Conservation (phyloP, 2,888 invertebrate species). For the Agrochola macilenta region DNA sequence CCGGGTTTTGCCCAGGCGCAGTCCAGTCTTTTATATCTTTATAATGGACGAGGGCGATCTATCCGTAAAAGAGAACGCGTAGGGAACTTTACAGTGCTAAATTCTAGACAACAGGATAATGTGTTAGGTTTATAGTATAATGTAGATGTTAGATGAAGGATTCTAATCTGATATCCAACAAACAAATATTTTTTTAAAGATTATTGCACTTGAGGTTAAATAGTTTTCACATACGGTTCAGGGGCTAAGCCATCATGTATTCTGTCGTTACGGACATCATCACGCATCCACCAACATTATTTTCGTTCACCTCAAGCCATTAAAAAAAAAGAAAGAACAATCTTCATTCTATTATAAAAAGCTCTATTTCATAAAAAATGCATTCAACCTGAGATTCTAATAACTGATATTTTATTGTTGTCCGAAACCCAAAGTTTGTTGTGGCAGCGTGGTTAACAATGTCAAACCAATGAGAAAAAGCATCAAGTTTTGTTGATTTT, state of each 20-base stretch:
- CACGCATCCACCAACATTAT: not conserved
- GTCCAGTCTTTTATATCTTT: not conserved
- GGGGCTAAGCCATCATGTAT: not conserved
- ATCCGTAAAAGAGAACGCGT: not conserved
- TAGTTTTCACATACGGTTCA: not conserved
- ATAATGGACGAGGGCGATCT: constrained; percentile 1
- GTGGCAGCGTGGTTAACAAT: not conserved
- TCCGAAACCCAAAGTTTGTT: not conserved
- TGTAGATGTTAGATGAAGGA: not conserved
- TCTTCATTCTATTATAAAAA: not conserved
- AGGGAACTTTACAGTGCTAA: not conserved
- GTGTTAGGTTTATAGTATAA: too few species aligned
- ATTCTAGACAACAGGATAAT: not conserved
- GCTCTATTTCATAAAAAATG: not conserved
- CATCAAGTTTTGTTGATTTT: constrained; percentile 38
- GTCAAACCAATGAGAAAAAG: constrained; percentile 13
- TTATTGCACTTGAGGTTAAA: not conserved
- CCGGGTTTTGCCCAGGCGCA: constrained; percentile 30
- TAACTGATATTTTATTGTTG: not conserved
- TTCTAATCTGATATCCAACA: not conserved
- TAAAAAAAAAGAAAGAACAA: not conserved
- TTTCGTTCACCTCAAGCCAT: not conserved
- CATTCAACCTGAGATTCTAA: not conserved
- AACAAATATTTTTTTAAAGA: too few species aligned
- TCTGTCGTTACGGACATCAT: not conserved